A percentile compares a stretch with the other conserved stretches of the same genome.
phyloP scores from a whole-genome alignment of 2,797 vertebrate species.

The Xenops minutus region DNA sequence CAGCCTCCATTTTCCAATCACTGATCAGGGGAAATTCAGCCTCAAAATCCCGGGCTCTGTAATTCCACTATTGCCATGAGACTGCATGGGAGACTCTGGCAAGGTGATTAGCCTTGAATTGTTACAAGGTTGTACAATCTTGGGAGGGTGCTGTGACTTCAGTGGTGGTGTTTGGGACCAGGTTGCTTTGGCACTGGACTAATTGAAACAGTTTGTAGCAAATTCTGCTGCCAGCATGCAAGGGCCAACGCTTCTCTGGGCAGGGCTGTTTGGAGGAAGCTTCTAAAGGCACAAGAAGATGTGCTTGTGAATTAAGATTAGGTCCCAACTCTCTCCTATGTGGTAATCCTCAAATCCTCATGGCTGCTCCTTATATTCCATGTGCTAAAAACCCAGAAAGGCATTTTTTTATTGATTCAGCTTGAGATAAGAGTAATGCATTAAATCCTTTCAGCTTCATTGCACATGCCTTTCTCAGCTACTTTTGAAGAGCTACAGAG shows the following conservation, averaged over 20 bases:
- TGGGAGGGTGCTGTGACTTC: background rate
- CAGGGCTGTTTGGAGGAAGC: background rate
- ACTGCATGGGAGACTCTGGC: background rate
- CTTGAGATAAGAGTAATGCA: background rate
- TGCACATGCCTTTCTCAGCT: background rate
- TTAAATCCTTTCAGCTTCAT: background rate
- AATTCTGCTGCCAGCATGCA: background rate
- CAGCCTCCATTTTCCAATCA: background rate
- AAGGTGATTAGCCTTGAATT: background rate
- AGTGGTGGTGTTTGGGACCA: background rate
- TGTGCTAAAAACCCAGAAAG: background rate
- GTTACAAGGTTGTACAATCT: rapidly evolving
- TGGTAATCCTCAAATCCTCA: background rate
- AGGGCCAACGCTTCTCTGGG: background rate
- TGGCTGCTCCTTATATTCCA: background rate
- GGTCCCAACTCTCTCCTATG: background rate
- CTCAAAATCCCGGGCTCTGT: background rate
- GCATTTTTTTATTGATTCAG: background rate
- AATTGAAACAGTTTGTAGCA: background rate
- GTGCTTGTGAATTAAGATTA: background rate
- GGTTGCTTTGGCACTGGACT: background rate
- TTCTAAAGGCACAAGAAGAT: background rate
- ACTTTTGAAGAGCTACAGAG: background rate
- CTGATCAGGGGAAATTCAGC: background rate
- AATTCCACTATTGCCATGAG: background rate